Conservation (phyloP, 2,888 invertebrate genomes). For the Apotomis betuletana region DNA sequence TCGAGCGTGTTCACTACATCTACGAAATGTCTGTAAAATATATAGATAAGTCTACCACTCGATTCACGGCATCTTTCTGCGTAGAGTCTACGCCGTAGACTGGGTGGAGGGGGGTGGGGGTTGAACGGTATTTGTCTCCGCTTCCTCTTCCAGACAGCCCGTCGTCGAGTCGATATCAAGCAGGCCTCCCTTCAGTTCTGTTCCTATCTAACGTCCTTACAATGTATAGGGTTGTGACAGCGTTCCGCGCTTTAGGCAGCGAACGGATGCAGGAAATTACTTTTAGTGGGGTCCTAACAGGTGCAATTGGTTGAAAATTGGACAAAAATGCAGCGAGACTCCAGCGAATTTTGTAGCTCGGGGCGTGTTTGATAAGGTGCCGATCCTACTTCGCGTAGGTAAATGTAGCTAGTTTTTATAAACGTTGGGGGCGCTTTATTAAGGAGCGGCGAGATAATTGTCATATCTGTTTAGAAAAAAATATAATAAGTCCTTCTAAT, state of each 20-base stretch:
- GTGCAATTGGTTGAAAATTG: neutral
- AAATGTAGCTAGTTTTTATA: neutral
- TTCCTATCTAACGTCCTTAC: neutral
- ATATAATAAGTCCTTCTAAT: no score
- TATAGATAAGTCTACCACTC: constrained; percentile 41
- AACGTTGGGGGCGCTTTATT: no score
- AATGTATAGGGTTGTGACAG: constrained; percentile 2
- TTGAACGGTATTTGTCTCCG: constrained; percentile 54
- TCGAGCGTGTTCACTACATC: neutral
- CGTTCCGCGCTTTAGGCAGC: constrained; percentile 17
- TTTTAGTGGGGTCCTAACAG: constrained; percentile 2
- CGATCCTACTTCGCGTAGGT: neutral
- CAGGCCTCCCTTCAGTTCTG: constrained; percentile 25
- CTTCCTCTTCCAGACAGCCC: constrained; percentile 56
- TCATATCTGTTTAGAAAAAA: no score
- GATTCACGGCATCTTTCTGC: constrained; percentile 50
- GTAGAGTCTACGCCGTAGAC: constrained; percentile 33
- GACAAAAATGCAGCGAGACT: neutral
- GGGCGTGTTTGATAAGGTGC: neutral
- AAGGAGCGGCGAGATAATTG: no score
- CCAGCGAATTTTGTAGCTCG: no score
- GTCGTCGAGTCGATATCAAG: constrained; percentile 35
- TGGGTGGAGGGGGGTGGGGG: constrained; percentile 45
- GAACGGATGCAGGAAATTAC: constrained; percentile 15
- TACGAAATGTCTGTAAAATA: neutral